Evolutionary conservation across 1,140 invertebrate genomes (phyloP), one percentile per base, ranked within the genome.

Genomic region (Drosophila novamexicana): DNA sequence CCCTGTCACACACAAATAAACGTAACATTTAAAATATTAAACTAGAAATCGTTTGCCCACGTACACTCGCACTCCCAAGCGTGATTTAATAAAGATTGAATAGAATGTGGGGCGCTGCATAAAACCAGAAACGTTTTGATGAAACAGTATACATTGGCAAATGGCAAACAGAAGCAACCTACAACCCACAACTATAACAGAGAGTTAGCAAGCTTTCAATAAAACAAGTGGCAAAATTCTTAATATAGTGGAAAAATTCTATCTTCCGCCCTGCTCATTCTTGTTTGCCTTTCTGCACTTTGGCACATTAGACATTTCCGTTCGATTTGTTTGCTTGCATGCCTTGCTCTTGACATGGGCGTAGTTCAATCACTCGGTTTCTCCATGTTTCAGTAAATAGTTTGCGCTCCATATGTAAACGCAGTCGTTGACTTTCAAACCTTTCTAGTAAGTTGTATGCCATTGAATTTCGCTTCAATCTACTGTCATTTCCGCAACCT

Each of bases 291-390:
- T 89, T 47, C 74, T 90, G 81, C 80, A 89, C 84, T 89, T 89
- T 89, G 83, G 79, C 83, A 76, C 88, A 86, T 81, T 86, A 81
- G 88, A 91, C 88, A 88, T 89, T 91, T 91, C 89, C 84, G 79
- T 91, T 91, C 89, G 81, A 91, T 89, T 91, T 91, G 77, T 91
- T 89, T 89, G 89, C 81, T 69, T 59, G 63, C 52, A 32, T 57
- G 67, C 61, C 72, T 64, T 75, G 67, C 73, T 40, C 67, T 71
- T 61, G 59, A 71, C 67, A 59, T 75, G 61, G 61, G 34, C 62
- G 59, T 61, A 75, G 50, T 62, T 63, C 57, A 44, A 50, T 29
- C 45, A 44, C 50, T 39, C 57, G 39, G 22, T 16, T 14, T 7
- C 34, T 10, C 36, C 39, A 44, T 34, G 49, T 32, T 52, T n/a